Conservation (phyloP, 1,140 invertebrate species). For the Ceratosolen solmsi region DNA sequence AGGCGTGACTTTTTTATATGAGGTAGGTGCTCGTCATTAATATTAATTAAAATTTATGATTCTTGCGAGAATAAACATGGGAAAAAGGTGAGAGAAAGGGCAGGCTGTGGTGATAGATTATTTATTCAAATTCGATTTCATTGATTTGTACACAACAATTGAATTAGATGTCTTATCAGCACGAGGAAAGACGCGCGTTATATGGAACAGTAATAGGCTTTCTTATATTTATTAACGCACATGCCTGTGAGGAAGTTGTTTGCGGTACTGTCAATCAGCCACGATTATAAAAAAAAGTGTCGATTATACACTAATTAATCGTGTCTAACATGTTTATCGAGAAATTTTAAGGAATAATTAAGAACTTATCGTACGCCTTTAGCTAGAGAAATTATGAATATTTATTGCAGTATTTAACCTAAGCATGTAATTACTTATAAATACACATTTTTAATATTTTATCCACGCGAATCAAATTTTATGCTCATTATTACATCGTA, state of each 20-base stretch:
- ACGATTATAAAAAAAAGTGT: neutral
- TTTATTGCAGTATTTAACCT: constrained; percentile 8
- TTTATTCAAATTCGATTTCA: constrained; percentile 2
- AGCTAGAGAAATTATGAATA: neutral
- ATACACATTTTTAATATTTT: neutral
- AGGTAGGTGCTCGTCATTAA: neutral
- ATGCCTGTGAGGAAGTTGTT: neutral
- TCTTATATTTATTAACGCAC: constrained; percentile 4
- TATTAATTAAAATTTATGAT: constrained; percentile 45
- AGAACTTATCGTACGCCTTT: neutral
- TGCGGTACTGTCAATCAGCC: neutral
- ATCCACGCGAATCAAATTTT: neutral
- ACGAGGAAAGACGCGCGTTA: neutral
- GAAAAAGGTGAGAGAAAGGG: too few relatives aligned
- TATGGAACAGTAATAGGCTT: neutral
- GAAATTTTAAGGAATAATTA: constrained; percentile 44
- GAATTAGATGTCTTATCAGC: constrained; percentile 33
- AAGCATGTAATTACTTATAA: constrained; percentile 9
- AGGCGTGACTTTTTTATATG: too few relatives aligned
- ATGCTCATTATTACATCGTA: neutral
- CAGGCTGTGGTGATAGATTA: too few relatives aligned
- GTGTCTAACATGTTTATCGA: constrained; percentile 23
- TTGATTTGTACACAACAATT: neutral
- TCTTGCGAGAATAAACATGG: neutral
- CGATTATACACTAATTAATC: constrained; percentile 40